These are phyloP conservation scores for Ameiurus melas DNA, from an alignment of 2,113 vertebrate species.

Conservation along the genomic window DNA sequence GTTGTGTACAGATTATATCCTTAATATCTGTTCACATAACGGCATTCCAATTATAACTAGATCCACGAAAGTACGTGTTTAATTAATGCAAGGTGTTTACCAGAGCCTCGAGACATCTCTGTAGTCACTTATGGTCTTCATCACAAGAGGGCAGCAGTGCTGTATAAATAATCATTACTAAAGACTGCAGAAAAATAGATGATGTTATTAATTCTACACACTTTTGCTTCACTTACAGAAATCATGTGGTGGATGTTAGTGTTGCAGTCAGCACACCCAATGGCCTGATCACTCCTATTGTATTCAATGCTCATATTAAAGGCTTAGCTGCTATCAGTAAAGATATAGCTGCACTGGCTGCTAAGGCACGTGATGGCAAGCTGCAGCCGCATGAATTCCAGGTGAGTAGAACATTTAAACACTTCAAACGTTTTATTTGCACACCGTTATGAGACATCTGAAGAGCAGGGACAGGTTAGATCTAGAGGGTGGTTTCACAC, in stretches of 20 bases:
- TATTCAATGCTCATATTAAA: slow-evolving; percentile 94
- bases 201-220: background rate
- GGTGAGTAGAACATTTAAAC: slow-evolving; percentile 65
- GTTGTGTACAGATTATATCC: background rate
- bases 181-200: no score
- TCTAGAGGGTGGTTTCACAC: background rate
- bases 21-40: background rate
- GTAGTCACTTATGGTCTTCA: background rate
- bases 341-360: slow-evolving; percentile 83
- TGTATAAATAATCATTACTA: background rate
- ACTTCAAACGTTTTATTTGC: background rate
- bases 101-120: background rate
- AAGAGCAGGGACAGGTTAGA: background rate
- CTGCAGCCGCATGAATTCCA: slow-evolving; percentile 96
- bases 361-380: slow-evolving; percentile 90
- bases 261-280: slow-evolving; percentile 91
- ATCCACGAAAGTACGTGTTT: background rate
- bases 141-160: slow-evolving; percentile 14
- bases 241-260: slow-evolving; percentile 92
- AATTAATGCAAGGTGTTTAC: background rate
- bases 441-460: background rate
- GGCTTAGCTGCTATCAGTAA: slow-evolving; percentile 85
- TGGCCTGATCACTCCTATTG: slow-evolving; percentile 97
- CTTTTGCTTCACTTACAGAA: slow-evolving; percentile 72
- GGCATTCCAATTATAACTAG: background rate